Percentiles rank a stretch among this genome's conserved stretches.
These are phyloP conservation scores for Helicolenus hilgendorfi DNA, from an alignment of 2,797 vertebrate species.

Conservation along the genomic window DNA sequence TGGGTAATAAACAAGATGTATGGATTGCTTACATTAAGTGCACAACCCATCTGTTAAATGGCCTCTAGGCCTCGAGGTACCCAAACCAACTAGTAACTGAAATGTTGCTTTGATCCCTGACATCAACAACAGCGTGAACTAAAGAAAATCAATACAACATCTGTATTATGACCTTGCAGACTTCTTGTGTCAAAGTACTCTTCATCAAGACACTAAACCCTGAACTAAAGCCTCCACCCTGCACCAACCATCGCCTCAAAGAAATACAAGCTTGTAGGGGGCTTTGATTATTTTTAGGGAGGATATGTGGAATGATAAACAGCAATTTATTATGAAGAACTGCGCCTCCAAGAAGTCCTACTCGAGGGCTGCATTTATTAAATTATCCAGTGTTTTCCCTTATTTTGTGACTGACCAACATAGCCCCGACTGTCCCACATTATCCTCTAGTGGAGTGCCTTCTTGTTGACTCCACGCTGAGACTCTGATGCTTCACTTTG, in stretches of 20 bases:
- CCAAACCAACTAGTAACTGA: not conserved
- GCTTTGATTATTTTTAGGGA: conserved; percentile 19
- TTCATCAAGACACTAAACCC: conserved; percentile 24
- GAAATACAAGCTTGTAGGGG: conserved; percentile 4
- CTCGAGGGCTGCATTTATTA: not conserved
- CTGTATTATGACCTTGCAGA: conserved; percentile 22
- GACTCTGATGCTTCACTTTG: conserved; percentile 65
- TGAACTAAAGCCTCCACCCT: conserved; percentile 17
- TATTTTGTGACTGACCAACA: not conserved
- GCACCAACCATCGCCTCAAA: not conserved
- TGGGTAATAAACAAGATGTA: not conserved
- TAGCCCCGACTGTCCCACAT: not conserved
- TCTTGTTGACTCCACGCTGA: conserved; percentile 36
- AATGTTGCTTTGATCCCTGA: conserved; percentile 10
- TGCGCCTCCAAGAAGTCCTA: not conserved
- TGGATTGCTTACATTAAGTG: not conserved
- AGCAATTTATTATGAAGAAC: conserved; percentile 1
- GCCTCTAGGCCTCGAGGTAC: not conserved
- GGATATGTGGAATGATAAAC: conserved; percentile 20
- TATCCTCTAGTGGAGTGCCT: not conserved
- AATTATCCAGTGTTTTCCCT: not conserved
- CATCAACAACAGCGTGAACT: not conserved
- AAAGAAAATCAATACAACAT: conserved; percentile 7
- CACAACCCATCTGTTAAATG: not conserved
- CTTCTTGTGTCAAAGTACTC: conserved; percentile 36